Conservation (phyloP, 2,888 invertebrate species). For the Cryptocephalus moraei region DNA sequence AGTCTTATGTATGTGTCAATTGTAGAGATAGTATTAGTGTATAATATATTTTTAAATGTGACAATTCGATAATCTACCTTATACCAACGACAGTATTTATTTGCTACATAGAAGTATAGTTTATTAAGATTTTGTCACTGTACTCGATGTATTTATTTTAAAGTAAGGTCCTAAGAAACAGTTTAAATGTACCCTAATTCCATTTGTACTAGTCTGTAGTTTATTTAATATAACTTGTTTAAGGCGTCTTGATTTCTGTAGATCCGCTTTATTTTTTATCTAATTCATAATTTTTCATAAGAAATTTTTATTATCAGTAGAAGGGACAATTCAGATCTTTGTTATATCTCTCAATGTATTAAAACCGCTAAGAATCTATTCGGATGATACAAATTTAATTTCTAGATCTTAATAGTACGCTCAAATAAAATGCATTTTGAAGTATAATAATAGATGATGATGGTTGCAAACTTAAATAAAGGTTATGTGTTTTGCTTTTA, state of each 20-base stretch:
- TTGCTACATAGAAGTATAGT: neutral
- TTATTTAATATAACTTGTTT: neutral
- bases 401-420: too few species aligned
- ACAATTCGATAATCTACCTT: too few species aligned
- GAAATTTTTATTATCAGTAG: too few species aligned
- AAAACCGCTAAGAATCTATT: too few species aligned
- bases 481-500: neutral
- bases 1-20: neutral
- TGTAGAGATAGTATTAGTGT: neutral
- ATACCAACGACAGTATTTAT: neutral
- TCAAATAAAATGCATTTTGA: too few species aligned
- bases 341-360: too few species aligned
- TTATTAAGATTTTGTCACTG: neutral
- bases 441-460: too few species aligned
- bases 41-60: too few species aligned
- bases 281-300: too few species aligned
- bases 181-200: slow-evolving; percentile 14
- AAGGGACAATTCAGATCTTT: too few species aligned
- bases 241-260: neutral
- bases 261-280: neutral
- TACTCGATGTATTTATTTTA: slow-evolving; percentile 4
- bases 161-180: slow-evolving; percentile 3
- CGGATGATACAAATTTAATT: too few species aligned
- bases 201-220: slow-evolving; percentile 16
- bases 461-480: too few species aligned